Evolutionary conservation across 2,797 vertebrate genomes (phyloP), one percentile per base, ranked within the genome.

Genomic region (Ptychadena robeensis): DNA sequence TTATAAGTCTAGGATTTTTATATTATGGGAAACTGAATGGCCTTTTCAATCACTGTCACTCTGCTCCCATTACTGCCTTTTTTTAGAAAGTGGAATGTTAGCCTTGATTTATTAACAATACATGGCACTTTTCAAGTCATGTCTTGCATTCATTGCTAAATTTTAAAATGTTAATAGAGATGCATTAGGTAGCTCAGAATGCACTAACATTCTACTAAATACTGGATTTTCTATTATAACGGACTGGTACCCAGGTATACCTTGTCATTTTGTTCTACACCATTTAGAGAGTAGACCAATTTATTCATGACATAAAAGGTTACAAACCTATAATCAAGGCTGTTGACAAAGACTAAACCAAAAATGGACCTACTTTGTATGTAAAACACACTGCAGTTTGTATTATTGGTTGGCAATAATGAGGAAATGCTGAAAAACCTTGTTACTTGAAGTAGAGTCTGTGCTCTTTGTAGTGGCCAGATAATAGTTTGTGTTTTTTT

Each of bases 61-160:
- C 59, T 14, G 14, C 65, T 44, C 37, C 28, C 40, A 40, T 32
- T 15, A 18, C 64, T 67, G 63, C 22, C 44, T 82, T 38, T 77
- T 57, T 40, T 75, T 40, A 74, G 25, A 74, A 68, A 81, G 59
- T 28, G 31, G 61, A 67, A 81, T 81, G n/a, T 31, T 68, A 61
- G 53, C 14, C 66, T 69, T 69, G 34, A 70, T 82, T 76, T 82
- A 69, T 76, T 82, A 40, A 82, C 80, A 68, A 40, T 81, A 57
- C 14, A 30, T 34, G 40, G 27, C 44, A 37, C 72, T 82, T 67
- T 44, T 53, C 9, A 61, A 25, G 12, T 25, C 72, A 75, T 40
- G 34, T 67, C 15, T 61, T 61, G 44, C 28, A 67, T 53, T 53
- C 64, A 78, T 67, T 32, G 31, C 38, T 57, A 65, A 22, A 67